Base-by-base conservation (phyloP, 2,113 vertebrate genomes). In the Aythya baeri region DNA sequence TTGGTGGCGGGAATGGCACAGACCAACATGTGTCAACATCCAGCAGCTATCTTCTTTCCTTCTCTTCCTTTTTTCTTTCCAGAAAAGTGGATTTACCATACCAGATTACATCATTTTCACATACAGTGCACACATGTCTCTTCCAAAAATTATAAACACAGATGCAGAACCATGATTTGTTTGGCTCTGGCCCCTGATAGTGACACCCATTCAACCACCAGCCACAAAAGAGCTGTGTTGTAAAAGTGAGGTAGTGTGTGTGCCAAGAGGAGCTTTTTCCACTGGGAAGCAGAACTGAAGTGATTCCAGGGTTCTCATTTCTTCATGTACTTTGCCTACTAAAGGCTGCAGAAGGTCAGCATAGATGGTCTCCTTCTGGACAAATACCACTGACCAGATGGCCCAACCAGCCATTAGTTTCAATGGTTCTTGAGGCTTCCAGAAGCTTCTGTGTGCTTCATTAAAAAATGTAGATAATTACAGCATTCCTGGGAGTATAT, bases 111-210 rank as follows among this genome's bases (percentile, higher is more conserved):
- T 91, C 83, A 85, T 96, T 96, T 97, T 93, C 71, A 90, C 83
- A 83, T 66, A 66, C 4, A 87, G 80, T 38, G 52, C 63, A 80
- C 38, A 76, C 77, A 75, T 65, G 74, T 57, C 21, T 90, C 79
- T 71, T 93, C 57, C 55, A 96, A 97, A 95, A 95, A 70, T 92
- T 93, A 63, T 89, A 92, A 97, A 85, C 88, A 94, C 73, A 89
- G 73, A 89, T 86, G 78, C 63, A 96, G 49, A 97, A 71, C 36
- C 9, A 22, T 58, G 79, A n/a, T 11, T 90, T 81, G 66, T 74
- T 96, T 95, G 89, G 50, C 76, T 97, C 16, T 65, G 57, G 34
- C 87, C 75, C 41, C 59, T 93, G 38, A 59, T 78, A 84, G 54
- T 89, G 80, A 89, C 46, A 95, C 75, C 44, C 85, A 70, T 84